Evolutionary conservation across 2,797 vertebrate species (phyloP).

Genomic region (Hippopotamyrus pictus): DNA sequence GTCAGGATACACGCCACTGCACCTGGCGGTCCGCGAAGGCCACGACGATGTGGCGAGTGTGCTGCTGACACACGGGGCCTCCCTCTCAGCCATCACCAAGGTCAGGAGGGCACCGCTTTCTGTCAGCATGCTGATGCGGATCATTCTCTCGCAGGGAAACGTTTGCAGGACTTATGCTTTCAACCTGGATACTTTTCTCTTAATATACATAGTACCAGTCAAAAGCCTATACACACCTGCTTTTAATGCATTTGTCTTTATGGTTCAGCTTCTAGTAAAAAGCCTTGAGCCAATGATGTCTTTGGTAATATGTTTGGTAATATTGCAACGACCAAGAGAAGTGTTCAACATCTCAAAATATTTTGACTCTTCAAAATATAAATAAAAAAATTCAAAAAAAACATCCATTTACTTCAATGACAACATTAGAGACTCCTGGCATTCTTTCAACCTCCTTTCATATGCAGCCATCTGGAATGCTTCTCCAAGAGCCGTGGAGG

Average conservation of each 20-base stretch:
- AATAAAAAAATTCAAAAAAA: no score
- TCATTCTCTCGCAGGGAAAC: not conserved
- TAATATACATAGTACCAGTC: not conserved
- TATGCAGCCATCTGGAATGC: not conserved
- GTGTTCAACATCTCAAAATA: not conserved
- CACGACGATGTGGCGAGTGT: conserved; percentile 81
- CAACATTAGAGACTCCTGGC: not conserved
- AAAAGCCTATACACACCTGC: not conserved
- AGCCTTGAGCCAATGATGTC: not conserved
- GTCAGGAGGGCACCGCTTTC: conserved; percentile 46
- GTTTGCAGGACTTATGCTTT: not conserved
- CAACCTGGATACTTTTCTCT: not conserved
- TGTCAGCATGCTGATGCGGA: not conserved
- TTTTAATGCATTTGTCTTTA: not conserved
- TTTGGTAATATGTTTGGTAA: not conserved
- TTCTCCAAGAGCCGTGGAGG: not conserved
- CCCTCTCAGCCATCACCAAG: conserved; percentile 85
- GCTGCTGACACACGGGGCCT: conserved; percentile 84
- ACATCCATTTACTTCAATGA: not conserved
- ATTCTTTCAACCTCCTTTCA: not conserved
- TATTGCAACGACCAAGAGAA: not conserved
- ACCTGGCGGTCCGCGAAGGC: conserved; percentile 86
- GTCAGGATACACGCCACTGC: conserved; percentile 88
- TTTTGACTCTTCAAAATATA: not conserved
- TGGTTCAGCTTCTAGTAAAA: not conserved